Evolutionary conservation across 2,797 vertebrate species (phyloP), one percentile per base, ranked within the genome.

Genomic region (Meriones psammophilus): DNA sequence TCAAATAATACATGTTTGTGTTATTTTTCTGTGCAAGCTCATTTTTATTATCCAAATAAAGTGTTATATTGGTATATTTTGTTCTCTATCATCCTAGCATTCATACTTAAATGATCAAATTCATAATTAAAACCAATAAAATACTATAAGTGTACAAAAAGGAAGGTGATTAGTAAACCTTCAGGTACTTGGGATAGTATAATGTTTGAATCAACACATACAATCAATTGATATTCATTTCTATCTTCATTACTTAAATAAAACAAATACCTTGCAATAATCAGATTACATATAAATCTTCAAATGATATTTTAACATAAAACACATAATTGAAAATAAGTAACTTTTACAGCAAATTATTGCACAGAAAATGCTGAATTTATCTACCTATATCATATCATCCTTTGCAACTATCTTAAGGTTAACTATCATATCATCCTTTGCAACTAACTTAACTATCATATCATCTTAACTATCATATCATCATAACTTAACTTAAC

Each of bases 51-150:
- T 28, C 33, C 54, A 92, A 97, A 89, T 22, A 7, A 33, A 94
- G 22, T 87, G 15, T 69, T 69, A 50, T 94, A 68, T 71, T 81
- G 93, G 94, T 93, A 95, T 90, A 73, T 91, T 33, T 92, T 2
- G 76, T 77, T 97, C 64, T 69, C 56, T 73, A 95, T 90, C 36
- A 94, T 89, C 88, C 95, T 97, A 88, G 97, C 91, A 98, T 46
- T 97, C 50, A 91, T 89, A 85, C 66, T 96, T 97, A 97, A 94
- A 97, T 96, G 90, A 97, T 80, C 94, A 64, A 97, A 87, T 94
- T 91, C 77, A 94, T 93, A 96, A 89, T 92, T 95, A 58, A 77
- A 69, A 94, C 56, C 84, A 94, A 93, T 97, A 91, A 89, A 96
- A 90, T 73, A 73, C 88, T 94, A 96, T 73, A 83, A 90, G 88